A percentile compares a stretch with the other conserved stretches of the same genome.
phyloP scores from a whole-genome alignment of 2,797 vertebrate genomes.

The Manis javanica region DNA sequence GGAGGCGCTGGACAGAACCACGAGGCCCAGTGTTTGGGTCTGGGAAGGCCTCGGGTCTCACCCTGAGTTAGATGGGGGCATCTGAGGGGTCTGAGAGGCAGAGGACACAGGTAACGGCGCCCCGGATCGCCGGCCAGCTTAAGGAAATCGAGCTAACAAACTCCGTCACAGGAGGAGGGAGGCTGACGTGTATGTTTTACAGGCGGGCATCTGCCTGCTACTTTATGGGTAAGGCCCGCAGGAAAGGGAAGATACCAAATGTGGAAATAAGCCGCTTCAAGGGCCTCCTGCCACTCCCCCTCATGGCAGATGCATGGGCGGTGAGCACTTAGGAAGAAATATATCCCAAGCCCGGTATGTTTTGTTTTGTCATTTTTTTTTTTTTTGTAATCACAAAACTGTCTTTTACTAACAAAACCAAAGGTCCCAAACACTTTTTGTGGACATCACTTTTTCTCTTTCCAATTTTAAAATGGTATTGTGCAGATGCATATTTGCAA shows the following conservation, averaged over 20 bases:
- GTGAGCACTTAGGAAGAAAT: not conserved
- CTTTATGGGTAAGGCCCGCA: not conserved
- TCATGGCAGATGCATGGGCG: not conserved
- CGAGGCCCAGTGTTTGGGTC: not conserved
- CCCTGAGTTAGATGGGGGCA: not conserved
- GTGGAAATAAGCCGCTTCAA: not conserved
- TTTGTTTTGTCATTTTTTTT: not conserved
- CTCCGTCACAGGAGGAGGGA: not conserved
- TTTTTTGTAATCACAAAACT: conserved; percentile 73
- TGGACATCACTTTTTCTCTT: conserved; percentile 45
- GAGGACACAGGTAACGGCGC: not conserved
- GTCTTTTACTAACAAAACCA: conserved; percentile 83
- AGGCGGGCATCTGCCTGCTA: not conserved
- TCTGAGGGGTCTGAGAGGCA: conserved; percentile 4
- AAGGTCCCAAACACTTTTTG: conserved; percentile 63
- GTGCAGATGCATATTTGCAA: not conserved
- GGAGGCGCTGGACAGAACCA: not conserved
- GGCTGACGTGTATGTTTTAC: not conserved
- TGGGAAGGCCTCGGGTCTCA: not conserved
- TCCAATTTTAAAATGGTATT: conserved; percentile 41
- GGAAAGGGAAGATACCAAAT: not conserved
- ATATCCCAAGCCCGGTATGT: too few relatives aligned
- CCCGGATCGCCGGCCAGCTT: not conserved
- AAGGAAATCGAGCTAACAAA: not conserved
- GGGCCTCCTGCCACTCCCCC: not conserved